phyloP scores from a whole-genome alignment of 2,797 vertebrate species.

The Acipenser oxyrinchus region DNA sequence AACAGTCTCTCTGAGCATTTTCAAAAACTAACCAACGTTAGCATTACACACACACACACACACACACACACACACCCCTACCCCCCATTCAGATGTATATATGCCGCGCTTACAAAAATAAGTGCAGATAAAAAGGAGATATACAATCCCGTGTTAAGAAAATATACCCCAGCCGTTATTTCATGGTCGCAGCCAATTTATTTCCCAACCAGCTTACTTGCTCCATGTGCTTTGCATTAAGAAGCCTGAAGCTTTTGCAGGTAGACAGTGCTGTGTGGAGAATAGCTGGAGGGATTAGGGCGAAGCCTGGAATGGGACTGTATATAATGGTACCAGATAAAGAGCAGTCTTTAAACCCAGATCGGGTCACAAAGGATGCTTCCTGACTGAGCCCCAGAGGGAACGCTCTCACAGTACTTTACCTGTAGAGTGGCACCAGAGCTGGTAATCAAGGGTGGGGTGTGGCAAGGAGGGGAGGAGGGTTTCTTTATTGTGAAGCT shows the following conservation, averaged over 20 bases:
- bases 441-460: neutral
- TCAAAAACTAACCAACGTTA: too few relatives aligned
- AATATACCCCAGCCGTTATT: neutral
- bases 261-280: neutral
- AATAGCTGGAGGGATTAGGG: neutral
- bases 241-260: neutral
- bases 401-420: neutral
- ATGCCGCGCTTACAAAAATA: conserved; percentile 17
- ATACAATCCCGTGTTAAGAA: conserved; percentile 31
- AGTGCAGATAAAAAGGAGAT: conserved; percentile 31
- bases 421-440: neutral
- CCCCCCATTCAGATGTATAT: conserved; percentile 22
- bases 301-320: neutral
- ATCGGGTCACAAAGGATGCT: neutral
- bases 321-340: neutral
- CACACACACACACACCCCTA: conserved; percentile 1
- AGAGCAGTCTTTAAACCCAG: neutral
- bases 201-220: neutral
- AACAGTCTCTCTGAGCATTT: conserved; percentile 16
- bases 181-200: neutral
- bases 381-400: neutral
- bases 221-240: neutral
- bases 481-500: too few relatives aligned
- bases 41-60: neutral
- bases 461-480: too few relatives aligned